Evolutionary conservation across 2,888 invertebrate genomes (phyloP).

Genomic region (Ametastegia equiseti): DNA sequence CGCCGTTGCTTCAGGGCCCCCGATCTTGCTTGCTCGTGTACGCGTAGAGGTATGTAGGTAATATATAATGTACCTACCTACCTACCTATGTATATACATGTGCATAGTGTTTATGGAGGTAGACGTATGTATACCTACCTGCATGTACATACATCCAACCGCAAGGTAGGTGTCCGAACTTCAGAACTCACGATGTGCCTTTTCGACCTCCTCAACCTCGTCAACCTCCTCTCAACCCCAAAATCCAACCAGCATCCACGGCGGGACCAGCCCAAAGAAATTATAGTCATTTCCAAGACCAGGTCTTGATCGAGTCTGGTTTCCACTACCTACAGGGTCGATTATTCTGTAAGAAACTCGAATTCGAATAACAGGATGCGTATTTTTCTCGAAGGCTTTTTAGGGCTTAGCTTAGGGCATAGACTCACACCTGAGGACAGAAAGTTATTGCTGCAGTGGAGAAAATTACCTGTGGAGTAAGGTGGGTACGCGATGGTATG

Average conservation of each 20-base stretch:
- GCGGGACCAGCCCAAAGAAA: background rate
- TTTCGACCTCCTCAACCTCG: conserved; percentile 27
- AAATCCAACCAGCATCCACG: background rate
- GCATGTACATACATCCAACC: background rate
- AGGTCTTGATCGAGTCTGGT: background rate
- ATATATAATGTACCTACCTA: background rate
- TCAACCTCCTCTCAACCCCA: conserved; percentile 17
- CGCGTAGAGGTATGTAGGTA: background rate
- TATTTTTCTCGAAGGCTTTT: background rate
- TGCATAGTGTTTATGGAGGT: background rate
- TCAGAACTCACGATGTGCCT: background rate
- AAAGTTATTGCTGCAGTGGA: too few species aligned
- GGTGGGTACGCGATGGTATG: background rate
- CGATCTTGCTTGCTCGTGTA: background rate
- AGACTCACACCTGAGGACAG: background rate
- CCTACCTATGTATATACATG: background rate
- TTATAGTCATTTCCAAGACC: conserved; percentile 13
- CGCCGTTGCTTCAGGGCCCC: background rate
- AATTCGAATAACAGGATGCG: background rate
- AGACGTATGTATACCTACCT: background rate
- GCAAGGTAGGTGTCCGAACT: too few species aligned
- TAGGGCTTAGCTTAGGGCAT: too few species aligned
- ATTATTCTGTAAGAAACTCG: background rate
- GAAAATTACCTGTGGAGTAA: too few species aligned
- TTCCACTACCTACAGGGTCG: too few species aligned